These are phyloP conservation scores for Rhizomys pruinosus DNA, from an alignment of 2,113 vertebrate genomes.

Conservation along the genomic window DNA sequence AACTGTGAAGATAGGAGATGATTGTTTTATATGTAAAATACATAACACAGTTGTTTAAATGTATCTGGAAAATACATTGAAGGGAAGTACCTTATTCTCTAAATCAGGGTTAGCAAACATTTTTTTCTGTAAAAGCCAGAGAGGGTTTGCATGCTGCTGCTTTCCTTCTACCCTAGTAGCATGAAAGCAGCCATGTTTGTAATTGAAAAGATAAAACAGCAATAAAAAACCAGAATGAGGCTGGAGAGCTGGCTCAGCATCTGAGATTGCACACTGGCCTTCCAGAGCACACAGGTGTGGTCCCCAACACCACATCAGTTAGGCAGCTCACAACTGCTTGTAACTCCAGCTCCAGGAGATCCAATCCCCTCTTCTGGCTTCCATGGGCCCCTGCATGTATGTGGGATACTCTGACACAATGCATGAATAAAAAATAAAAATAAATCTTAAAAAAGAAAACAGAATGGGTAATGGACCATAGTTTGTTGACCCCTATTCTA, in stretches of 20 bases:
- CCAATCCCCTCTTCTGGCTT: no score
- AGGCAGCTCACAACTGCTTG: no score
- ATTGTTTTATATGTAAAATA: conserved; percentile 37
- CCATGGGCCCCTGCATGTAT: no score
- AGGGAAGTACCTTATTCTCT: conserved; percentile 13
- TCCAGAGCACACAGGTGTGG: no score
- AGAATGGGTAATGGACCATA: neutral
- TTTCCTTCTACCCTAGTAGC: neutral
- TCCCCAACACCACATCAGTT: no score
- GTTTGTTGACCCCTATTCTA: neutral
- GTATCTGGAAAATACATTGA: neutral
- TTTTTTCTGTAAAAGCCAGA: conserved; percentile 16
- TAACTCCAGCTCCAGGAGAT: no score
- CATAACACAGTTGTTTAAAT: neutral
- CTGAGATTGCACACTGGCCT: no score
- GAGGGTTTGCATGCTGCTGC: neutral
- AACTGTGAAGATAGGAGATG: neutral
- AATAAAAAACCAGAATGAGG: no score
- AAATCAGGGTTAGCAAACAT: neutral
- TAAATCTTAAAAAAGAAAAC: neutral
- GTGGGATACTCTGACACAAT: no score
- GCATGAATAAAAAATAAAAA: no score
- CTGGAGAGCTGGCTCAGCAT: no score
- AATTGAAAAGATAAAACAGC: neutral
- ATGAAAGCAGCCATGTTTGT: neutral